Evolutionary conservation across 2,888 invertebrate species (phyloP).

Genomic region (Pristionchus arcanus): DNA sequence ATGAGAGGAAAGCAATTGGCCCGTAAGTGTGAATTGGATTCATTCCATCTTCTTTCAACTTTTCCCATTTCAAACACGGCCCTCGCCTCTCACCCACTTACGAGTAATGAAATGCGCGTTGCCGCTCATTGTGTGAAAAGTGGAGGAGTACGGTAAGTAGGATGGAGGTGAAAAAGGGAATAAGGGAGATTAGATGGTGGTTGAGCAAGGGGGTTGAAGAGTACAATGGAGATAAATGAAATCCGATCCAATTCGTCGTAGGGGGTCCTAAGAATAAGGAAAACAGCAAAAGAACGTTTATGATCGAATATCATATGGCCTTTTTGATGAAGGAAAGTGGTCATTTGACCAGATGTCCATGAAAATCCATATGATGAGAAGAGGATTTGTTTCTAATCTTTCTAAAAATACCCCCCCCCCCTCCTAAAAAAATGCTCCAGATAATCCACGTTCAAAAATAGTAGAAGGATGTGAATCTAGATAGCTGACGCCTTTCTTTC

Average conservation of each 20-base stretch:
- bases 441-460: too few relatives aligned
- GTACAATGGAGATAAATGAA: background rate
- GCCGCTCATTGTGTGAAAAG: background rate
- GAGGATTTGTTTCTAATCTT: background rate
- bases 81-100: slow-evolving; percentile 44
- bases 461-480: background rate
- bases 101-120: slow-evolving; percentile 45
- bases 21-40: slow-evolving; percentile 48
- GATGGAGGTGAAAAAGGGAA: background rate
- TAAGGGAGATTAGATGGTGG: slow-evolving; percentile 31
- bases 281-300: background rate
- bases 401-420: too few relatives aligned
- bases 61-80: slow-evolving; percentile 41
- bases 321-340: background rate
- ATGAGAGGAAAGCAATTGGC: background rate
- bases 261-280: slow-evolving; percentile 1
- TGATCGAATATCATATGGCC: background rate
- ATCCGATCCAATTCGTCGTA: background rate
- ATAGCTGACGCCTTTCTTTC: background rate
- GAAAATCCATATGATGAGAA: background rate
- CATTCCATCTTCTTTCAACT: slow-evolving; percentile 32
- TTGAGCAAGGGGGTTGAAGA: background rate
- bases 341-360: slow-evolving; percentile 28
- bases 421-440: too few relatives aligned
- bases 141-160: background rate